Percentiles rank a stretch among this genome's conserved stretches.
These are phyloP conservation scores for Tribolium castaneum DNA, from an alignment of 1,140 invertebrate species.

Conservation along the genomic window DNA sequence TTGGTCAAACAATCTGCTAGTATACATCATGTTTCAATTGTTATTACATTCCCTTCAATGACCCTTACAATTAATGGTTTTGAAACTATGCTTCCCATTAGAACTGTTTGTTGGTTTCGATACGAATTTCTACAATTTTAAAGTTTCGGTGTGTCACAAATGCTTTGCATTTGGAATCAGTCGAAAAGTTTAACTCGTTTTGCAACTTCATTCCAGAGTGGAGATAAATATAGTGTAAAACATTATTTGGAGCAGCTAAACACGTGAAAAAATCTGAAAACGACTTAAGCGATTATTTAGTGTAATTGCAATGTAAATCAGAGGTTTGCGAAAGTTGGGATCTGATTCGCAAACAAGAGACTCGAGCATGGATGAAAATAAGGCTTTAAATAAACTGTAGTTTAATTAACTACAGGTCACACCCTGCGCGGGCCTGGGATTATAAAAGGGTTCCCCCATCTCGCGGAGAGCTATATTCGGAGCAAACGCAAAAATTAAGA, in stretches of 20 bases:
- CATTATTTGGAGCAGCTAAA: neutral
- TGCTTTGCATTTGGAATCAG: too few relatives aligned
- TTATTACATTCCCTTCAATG: slow-evolving; percentile 28
- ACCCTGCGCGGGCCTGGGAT: neutral
- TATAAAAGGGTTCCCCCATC: slow-evolving; percentile 1
- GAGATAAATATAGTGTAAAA: slow-evolving; percentile 1
- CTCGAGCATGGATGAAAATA: slow-evolving; percentile 9
- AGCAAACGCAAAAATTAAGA: slow-evolving; percentile 17
- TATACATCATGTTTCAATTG: slow-evolving; percentile 35
- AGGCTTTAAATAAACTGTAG: neutral
- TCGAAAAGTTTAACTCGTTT: too few relatives aligned
- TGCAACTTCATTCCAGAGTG: too few relatives aligned
- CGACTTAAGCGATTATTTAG: slow-evolving; percentile 6
- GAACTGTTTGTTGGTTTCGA: neutral
- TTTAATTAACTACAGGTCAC: slow-evolving; percentile 28
- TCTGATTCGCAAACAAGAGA: slow-evolving; percentile 1
- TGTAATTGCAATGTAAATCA: slow-evolving; percentile 25
- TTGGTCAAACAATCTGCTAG: slow-evolving; percentile 26
- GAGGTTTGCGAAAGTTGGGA: slow-evolving; percentile 13
- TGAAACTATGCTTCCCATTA: neutral
- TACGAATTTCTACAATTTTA: too few relatives aligned
- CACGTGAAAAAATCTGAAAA: neutral
- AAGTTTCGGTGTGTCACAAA: too few relatives aligned
- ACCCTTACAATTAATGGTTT: neutral
- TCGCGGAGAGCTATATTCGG: neutral